A percentile compares a stretch with the other conserved stretches of the same genome.
Evolutionary conservation across 2,113 vertebrate genomes (phyloP).

Genomic region (Chaetodon auriga): DNA sequence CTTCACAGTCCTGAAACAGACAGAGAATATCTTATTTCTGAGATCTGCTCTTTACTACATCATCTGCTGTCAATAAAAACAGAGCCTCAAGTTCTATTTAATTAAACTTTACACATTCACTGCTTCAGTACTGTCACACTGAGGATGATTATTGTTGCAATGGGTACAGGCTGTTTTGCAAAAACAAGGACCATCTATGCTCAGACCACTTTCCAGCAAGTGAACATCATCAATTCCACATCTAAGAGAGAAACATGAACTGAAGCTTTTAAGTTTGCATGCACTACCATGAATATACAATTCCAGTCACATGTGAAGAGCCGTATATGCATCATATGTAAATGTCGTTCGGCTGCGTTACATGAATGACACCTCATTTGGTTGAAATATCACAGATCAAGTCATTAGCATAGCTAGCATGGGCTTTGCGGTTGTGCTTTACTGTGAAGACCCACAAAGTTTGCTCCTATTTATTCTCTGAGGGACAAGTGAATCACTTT

Average conservation of each 20-base stretch:
- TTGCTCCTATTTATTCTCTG: no score
- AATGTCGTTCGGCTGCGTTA: neutral
- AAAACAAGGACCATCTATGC: neutral
- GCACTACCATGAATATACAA: neutral
- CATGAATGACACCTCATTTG: neutral
- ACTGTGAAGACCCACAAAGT: no score
- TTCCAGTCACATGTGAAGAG: neutral
- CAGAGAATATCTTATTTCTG: conserved; percentile 11
- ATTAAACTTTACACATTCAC: conserved; percentile 37
- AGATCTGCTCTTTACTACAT: neutral
- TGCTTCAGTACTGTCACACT: conserved; percentile 31
- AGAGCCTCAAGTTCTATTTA: conserved; percentile 14
- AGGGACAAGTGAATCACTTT: no score
- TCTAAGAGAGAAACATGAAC: neutral
- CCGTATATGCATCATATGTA: neutral
- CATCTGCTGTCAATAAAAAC: neutral
- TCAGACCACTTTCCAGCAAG: neutral
- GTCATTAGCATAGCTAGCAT: no score
- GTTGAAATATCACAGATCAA: neutral
- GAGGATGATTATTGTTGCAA: conserved; percentile 18
- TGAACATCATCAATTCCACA: conserved; percentile 23
- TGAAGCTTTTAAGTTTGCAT: neutral
- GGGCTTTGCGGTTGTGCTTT: no score
- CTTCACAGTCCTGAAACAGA: conserved; percentile 91
- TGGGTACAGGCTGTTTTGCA: conserved; percentile 2